Evolutionary conservation across 1,140 invertebrate species (phyloP).

Genomic region (Oncopodura yosiiana): DNA sequence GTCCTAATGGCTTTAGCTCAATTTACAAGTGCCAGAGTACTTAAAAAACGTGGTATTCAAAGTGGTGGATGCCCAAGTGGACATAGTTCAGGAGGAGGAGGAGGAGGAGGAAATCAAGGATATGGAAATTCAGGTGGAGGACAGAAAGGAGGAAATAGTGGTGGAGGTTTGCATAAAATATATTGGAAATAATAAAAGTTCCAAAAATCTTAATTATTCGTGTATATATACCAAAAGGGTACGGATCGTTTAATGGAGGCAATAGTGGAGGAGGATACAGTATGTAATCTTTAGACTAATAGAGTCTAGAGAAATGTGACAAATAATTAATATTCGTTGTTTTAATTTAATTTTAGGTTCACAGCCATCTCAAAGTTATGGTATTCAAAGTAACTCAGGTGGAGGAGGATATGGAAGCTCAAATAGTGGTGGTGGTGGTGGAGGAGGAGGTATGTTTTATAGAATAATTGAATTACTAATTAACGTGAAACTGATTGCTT

Average conservation of each 20-base stretch:
- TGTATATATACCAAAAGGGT: too few relatives aligned
- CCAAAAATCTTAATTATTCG: too few relatives aligned
- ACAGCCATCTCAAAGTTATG: too few relatives aligned
- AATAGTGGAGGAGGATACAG: too few relatives aligned
- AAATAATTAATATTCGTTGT: too few relatives aligned
- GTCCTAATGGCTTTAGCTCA: slow-evolving; percentile 2
- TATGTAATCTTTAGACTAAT: too few relatives aligned
- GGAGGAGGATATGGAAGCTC: not conserved
- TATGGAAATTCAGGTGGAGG: not conserved
- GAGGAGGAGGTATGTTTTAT: not conserved
- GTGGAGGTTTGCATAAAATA: too few relatives aligned
- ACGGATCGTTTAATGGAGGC: too few relatives aligned
- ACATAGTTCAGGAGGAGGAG: not conserved
- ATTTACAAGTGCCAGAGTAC: not conserved
- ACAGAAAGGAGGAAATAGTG: not conserved
- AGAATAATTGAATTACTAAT: not conserved
- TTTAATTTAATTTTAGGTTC: too few relatives aligned
- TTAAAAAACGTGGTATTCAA: not conserved
- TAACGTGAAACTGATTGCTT: not conserved
- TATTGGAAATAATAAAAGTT: too few relatives aligned
- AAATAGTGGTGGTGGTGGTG: not conserved
- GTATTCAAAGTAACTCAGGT: not conserved
- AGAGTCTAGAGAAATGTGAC: too few relatives aligned
- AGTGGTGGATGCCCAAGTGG: not conserved
- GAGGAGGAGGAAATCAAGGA: slow-evolving; percentile 2